These are phyloP conservation scores for Neria commutata DNA, from an alignment of 2,888 invertebrate genomes.

Conservation along the genomic window DNA sequence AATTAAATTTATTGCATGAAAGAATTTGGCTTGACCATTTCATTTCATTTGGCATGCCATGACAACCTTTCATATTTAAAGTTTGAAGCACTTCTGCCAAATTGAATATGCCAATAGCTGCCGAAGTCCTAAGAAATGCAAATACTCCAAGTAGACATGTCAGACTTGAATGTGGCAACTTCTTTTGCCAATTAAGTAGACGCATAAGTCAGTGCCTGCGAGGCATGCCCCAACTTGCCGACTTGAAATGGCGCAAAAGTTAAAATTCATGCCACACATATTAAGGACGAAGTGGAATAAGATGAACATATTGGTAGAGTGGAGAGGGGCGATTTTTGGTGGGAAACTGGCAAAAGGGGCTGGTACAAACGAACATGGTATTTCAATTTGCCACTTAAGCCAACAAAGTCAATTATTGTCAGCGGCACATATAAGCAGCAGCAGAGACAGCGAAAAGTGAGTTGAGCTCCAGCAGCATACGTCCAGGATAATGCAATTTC, in stretches of 20 bases:
- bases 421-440: constrained; percentile 19
- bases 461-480: not conserved
- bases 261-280: constrained; percentile 2
- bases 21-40: not conserved
- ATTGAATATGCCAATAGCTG: too few relatives aligned
- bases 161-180: not conserved
- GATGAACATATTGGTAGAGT: too few relatives aligned
- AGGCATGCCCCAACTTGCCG: not conserved
- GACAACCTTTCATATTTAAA: not conserved
- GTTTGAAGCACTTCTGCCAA: too few relatives aligned
- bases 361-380: constrained; percentile 54
- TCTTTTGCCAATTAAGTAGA: not conserved
- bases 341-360: too few relatives aligned
- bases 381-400: constrained; percentile 62
- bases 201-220: not conserved
- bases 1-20: not conserved
- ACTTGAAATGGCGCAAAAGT: constrained; percentile 2
- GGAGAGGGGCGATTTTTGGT: too few relatives aligned
- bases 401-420: constrained; percentile 61
- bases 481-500: constrained; percentile 13
- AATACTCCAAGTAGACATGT: not conserved
- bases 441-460: not conserved
- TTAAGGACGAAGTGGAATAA: not conserved
- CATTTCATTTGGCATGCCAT: not conserved
- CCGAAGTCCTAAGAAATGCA: not conserved